phyloP scores from a whole-genome alignment of 2,113 vertebrate species.

The Antennarius striatus region DNA sequence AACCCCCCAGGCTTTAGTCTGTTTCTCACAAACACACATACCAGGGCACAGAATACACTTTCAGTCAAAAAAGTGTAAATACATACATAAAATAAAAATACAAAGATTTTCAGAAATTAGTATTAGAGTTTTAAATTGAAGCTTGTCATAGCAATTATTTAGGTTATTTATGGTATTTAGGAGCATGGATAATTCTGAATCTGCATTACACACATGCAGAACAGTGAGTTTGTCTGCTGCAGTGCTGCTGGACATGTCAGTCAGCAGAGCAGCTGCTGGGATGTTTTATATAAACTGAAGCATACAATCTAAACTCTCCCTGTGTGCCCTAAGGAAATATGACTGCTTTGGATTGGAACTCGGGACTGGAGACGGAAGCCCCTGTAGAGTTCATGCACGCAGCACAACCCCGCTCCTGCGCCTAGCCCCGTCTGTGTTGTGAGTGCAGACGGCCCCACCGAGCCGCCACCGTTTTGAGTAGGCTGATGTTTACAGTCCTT shows the following conservation, averaged over 20 bases:
- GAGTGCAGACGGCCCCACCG: conserved; percentile 51
- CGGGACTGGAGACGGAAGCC: conserved; percentile 61
- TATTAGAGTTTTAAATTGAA: conserved; percentile 25
- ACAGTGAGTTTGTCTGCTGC: conserved; percentile 47
- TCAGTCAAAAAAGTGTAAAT: conserved; percentile 19
- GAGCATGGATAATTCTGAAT: conserved; percentile 28
- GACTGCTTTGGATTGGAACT: conserved; percentile 78
- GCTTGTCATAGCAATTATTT: background rate
- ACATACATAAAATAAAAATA: background rate
- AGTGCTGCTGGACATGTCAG: conserved; percentile 65
- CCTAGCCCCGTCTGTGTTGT: conserved; percentile 62
- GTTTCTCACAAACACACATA: conserved; percentile 41
- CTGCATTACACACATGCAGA: conserved; percentile 26
- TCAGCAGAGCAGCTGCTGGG: conserved; percentile 72
- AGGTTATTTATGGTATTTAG: background rate
- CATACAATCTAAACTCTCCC: conserved; percentile 61
- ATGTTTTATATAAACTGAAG: conserved; percentile 76
- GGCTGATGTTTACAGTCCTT: conserved; percentile 61
- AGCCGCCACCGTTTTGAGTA: conserved; percentile 66
- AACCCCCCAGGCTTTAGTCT: conserved; percentile 53
- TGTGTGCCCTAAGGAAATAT: conserved; percentile 76
- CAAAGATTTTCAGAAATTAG: conserved; percentile 1
- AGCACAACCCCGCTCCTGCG: conserved; percentile 58
- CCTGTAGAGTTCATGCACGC: conserved; percentile 72
- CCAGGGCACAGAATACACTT: conserved; percentile 30